Evolutionary conservation across 2,888 invertebrate genomes (phyloP).

Genomic region (Eupithecia vulgata): DNA sequence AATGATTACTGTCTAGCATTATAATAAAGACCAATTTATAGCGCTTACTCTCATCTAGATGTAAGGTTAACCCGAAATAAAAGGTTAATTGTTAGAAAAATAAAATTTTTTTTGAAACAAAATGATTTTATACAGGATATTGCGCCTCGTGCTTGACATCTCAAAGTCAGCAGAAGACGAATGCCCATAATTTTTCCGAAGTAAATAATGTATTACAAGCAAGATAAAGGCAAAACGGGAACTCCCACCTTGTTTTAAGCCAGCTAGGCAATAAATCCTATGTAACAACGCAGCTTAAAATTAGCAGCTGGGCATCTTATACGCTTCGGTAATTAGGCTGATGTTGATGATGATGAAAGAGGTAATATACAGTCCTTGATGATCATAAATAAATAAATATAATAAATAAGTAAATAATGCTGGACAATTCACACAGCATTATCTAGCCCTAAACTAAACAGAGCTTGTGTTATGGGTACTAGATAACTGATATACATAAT

Average conservation of each 20-base stretch:
- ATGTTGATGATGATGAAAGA: too few relatives aligned
- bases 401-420: too few relatives aligned
- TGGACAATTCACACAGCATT: too few relatives aligned
- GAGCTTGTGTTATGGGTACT: too few relatives aligned
- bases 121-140: constrained; percentile 6
- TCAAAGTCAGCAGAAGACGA: constrained; percentile 55
- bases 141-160: constrained; percentile 49
- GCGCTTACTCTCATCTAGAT: too few relatives aligned
- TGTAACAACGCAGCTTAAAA: constrained; percentile 47
- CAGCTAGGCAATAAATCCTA: constrained; percentile 57
- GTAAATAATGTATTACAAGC: constrained; percentile 64
- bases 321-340: background rate
- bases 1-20: too few relatives aligned
- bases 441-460: too few relatives aligned
- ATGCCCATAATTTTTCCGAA: constrained; percentile 60
- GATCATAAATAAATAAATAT: too few relatives aligned
- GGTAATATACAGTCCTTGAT: too few relatives aligned
- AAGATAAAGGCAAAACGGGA: constrained; percentile 58
- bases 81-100: constrained; percentile 1
- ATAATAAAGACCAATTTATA: too few relatives aligned
- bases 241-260: constrained; percentile 63
- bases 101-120: background rate
- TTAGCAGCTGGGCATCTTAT: constrained; percentile 6
- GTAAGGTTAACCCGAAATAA: too few relatives aligned
- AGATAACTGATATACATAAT: too few relatives aligned